phyloP scores from a whole-genome alignment of 2,888 invertebrate genomes.

The Melolontha melolontha region DNA sequence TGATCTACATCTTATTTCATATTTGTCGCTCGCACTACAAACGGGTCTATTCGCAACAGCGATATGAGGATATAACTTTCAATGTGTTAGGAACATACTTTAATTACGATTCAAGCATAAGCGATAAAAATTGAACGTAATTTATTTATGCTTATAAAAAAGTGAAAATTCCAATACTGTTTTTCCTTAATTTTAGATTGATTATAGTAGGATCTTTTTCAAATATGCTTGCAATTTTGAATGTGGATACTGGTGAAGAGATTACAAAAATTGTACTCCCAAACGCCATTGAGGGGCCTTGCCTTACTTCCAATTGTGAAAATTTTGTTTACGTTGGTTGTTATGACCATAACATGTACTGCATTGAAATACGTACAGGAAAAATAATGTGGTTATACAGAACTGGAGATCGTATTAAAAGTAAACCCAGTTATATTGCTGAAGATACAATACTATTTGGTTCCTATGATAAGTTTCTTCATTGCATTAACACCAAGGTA shows the following conservation, averaged over 20 bases:
- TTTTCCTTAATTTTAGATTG: slow-evolving; percentile 50
- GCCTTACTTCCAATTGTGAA: slow-evolving; percentile 63
- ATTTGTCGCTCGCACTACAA: too few relatives aligned
- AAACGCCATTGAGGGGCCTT: slow-evolving; percentile 77
- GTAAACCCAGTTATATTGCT: slow-evolving; percentile 67
- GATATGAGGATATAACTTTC: too few relatives aligned
- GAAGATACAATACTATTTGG: slow-evolving; percentile 72
- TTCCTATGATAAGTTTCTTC: slow-evolving; percentile 77
- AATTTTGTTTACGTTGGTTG: slow-evolving; percentile 77
- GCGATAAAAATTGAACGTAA: too few relatives aligned
- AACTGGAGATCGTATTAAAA: slow-evolving; percentile 76
- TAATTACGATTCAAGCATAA: too few relatives aligned
- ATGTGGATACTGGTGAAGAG: slow-evolving; percentile 68
- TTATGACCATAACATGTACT: slow-evolving; percentile 80
- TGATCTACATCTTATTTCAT: too few relatives aligned
- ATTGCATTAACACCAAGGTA: slow-evolving; percentile 72
- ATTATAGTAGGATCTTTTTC: slow-evolving; percentile 81
- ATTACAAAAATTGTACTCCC: slow-evolving; percentile 69
- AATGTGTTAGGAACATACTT: too few relatives aligned
- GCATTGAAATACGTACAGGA: slow-evolving; percentile 70
- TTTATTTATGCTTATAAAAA: too few relatives aligned
- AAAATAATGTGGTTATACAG: slow-evolving; percentile 72
- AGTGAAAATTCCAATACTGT: not conserved
- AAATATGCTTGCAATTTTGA: slow-evolving; percentile 73
- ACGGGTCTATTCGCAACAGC: too few relatives aligned